These are phyloP conservation scores for Drosophila lowei DNA, from an alignment of 1,140 invertebrate genomes.

Conservation along the genomic window DNA sequence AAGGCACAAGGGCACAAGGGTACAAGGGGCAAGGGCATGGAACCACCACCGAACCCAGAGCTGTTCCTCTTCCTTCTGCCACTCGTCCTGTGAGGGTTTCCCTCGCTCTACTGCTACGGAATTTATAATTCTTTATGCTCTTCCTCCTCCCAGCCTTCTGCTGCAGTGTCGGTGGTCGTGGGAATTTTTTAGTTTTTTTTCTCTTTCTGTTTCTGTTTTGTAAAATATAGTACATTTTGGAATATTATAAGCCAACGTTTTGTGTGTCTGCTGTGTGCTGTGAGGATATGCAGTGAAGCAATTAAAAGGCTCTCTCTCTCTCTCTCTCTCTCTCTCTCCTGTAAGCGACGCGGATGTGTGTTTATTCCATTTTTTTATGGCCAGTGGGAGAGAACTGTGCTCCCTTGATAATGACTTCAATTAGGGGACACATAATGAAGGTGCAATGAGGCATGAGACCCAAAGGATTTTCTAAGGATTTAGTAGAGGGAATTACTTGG, in stretches of 20 bases:
- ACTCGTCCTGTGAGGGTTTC: conserved; percentile 56
- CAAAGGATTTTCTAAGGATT: conserved; percentile 3
- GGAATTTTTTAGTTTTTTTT: conserved; percentile 55
- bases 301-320: conserved; percentile 26
- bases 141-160: conserved; percentile 5
- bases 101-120: conserved; percentile 43
- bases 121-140: conserved; percentile 65
- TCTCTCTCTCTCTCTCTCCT: no score
- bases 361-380: conserved; percentile 33
- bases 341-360: no score
- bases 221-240: conserved; percentile 27
- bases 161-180: conserved; percentile 57
- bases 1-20: neutral
- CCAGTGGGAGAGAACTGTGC: conserved; percentile 17
- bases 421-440: conserved; percentile 32
- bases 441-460: conserved; percentile 32
- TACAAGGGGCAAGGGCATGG: conserved; percentile 11
- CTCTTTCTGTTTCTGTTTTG: conserved; percentile 10
- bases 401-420: conserved; percentile 39
- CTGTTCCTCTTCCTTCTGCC: conserved; percentile 12
- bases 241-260: conserved; percentile 42
- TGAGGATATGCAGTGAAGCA: conserved; percentile 55
- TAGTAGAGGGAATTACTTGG: neutral
- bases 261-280: conserved; percentile 8
- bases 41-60: conserved; percentile 46